Base-by-base conservation (phyloP, 2,113 vertebrate species). In the Tragulus kanchil region DNA sequence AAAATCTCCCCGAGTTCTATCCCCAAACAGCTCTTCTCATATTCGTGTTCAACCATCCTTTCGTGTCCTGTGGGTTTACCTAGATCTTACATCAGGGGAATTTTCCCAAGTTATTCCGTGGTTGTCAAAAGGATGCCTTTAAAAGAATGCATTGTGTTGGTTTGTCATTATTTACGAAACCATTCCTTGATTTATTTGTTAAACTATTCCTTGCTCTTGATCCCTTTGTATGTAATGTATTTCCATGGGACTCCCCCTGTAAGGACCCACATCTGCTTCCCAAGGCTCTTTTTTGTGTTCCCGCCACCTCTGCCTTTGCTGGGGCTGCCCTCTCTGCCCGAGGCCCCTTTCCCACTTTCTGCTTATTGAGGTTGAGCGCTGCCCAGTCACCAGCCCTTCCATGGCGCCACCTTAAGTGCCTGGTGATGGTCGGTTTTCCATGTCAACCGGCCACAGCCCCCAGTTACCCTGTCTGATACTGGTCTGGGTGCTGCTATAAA, bases 381-480 rank as follows among this genome's bases (percentile, higher is more conserved):
- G 10, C 6, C 26, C 31, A 8, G 12, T 8, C 25, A 26, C 19
- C 3, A 3, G 0, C 1, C 42, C 52, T 36, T 36, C 78, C 50
- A 5, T 0, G 36, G 23, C 8, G 16, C 31, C 42, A 50, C 62
- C 17, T 62, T 12, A 17, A 26, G 25, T 21, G 11, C 19, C 28
- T 16, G 31, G 69, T 0, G 0, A 17, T 1, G 10, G 28, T 54
- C 5, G 19, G 52, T 28, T n/a, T 64, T 8, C 8, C 21, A 58
- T n/a, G n/a, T 56, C 25, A 1, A 0, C 7, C 23, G 48, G 25
- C 8, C 0, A 13, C 17, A 36, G 23, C 13, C 36, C 59, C n/a
- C n/a, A 0, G 8, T 31, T 28, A 19, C 15, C 4, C n/a, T 13
- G 1, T 16, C 25, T 6, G 7, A 8, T 2, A 4, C 17, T 19